Evolutionary conservation across 2,113 vertebrate genomes (phyloP), one percentile per base, ranked within the genome.

Genomic region (Tachysurus vachellii): DNA sequence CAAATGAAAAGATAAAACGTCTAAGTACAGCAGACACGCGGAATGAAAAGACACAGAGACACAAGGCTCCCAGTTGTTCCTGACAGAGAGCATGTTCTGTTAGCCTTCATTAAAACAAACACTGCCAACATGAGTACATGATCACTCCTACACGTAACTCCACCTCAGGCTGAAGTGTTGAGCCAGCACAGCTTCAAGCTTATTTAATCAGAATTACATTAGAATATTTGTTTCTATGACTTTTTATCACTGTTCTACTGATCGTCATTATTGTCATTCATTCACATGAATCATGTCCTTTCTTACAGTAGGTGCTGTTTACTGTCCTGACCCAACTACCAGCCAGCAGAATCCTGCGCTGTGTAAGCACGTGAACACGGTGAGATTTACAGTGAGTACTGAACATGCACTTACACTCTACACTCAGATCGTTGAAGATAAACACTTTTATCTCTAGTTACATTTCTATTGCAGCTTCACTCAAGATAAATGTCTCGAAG

Each of bases 51-150:
- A 50, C 3, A 80, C 36, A 86, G 73, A 80, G 54, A 56, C 56
- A 82, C 11, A 90, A 42, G 50, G 79, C 61, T 71, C 75, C 36
- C 42, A 28, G 81, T 59, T 59, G n/a, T 44, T 68, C 64, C 64
- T 81, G 68, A 76, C 59, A 5, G 56, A 62, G 3, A 62, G 47
- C 23, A 47, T 0, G 14, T 76, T 84, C 71, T 80, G 59, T 42
- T 23, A 54, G 88, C 64, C 47, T 66, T 13, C 82, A 87, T 82
- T 82, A 85, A 54, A 76, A n/a, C 50, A 50, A 42, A 85, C 19
- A 23, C 77, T 59, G 80, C 31, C 62, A 66, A 44, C 56, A 64
- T 1, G 28, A 26, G 17, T 2, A 11, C 54, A 44, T 79, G 47
- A 47, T 82, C 61, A 5, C 70, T 50, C 56, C 23, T 17, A 76